Evolutionary conservation across 2,797 vertebrate species (phyloP), one percentile per base, ranked within the genome.

Genomic region (Gobionotothen gibberifrons): DNA sequence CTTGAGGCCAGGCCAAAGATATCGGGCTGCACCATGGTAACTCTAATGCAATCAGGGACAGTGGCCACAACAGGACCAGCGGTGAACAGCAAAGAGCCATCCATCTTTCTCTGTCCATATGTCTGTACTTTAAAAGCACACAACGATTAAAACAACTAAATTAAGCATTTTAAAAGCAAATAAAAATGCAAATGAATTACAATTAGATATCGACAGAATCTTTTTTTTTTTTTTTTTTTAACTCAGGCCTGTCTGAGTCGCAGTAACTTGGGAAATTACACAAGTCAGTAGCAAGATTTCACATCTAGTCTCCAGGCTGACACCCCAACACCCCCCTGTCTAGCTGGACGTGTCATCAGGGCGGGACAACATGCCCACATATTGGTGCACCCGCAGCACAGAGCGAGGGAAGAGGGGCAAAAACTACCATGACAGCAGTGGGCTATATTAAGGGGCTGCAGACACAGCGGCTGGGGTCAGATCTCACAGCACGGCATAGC

Each of bases 251-350:
- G 74, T 88, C 87, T 85, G 86, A 85, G 85, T 94, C 85, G 72
- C 93, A 89, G 87, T 65, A 85, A 90, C 85, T 68, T 91, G 93
- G 86, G 90, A 93, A 94, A 94, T 94, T 92, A 92, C 93, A 87
- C 91, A 70, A 75, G 88, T 80, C 64, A 43, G 84, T 78, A 61
- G 75, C 77, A 91, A 92, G 89, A 94, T 94, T 95, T 94, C 86
- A 19, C 92, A 92, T 89, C 78, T 90, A 74, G 86, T 89, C 82
- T 92, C 75, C 69, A 93, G 68, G 67, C 83, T 55, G 72, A 80
- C 70, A 79, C 83, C 74, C 75, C 61, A 39, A 69, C 64, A 72
- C 75, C 81, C 85, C 79, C 76, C 72, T 43, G 58, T 81, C 72
- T 71, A 52, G 55, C 53, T 60, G 22, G 22, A 43, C 22, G 46